Evolutionary conservation across 2,797 vertebrate species (phyloP).

Genomic region (Momotus momota): DNA sequence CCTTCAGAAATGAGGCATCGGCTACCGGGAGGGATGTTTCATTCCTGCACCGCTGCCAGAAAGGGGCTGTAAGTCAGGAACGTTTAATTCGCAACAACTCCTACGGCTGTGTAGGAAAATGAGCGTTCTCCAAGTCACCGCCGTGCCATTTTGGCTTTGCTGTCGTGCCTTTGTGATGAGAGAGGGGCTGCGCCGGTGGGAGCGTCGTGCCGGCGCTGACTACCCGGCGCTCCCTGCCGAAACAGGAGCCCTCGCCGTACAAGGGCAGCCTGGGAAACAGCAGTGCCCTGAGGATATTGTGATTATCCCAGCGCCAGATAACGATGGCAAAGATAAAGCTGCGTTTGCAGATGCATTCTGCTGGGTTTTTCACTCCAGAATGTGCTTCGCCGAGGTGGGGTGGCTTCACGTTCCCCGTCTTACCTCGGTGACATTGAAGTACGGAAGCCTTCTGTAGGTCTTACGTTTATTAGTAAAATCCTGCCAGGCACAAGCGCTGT

Average conservation of each 20-base stretch:
- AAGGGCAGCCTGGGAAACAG: background rate
- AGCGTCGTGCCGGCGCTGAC: background rate
- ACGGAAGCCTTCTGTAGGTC: background rate
- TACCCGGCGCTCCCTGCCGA: background rate
- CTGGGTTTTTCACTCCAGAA: background rate
- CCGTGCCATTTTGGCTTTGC: conserved; percentile 2
- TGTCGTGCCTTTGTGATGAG: background rate
- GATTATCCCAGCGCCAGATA: background rate
- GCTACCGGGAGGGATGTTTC: conserved; percentile 49
- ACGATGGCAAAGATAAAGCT: rapidly evolving
- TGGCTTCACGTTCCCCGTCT: rapidly evolving
- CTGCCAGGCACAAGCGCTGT: conserved; percentile 54
- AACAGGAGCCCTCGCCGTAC: background rate
- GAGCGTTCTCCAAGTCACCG: conserved; percentile 29
- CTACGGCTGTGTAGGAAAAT: conserved; percentile 52
- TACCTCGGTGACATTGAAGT: background rate
- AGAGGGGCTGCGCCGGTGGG: conserved; percentile 1
- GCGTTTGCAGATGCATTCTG: background rate
- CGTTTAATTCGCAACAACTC: conserved; percentile 7
- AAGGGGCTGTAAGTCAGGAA: conserved; percentile 36
- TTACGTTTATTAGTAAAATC: conserved; percentile 44
- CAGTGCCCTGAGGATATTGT: background rate
- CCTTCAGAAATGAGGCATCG: background rate
- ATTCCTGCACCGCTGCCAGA: conserved; percentile 28
- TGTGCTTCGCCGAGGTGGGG: background rate